Percentiles rank a stretch among this genome's conserved stretches.
Conservation (phyloP, 2,888 invertebrate genomes). For the Andricus curvator region DNA sequence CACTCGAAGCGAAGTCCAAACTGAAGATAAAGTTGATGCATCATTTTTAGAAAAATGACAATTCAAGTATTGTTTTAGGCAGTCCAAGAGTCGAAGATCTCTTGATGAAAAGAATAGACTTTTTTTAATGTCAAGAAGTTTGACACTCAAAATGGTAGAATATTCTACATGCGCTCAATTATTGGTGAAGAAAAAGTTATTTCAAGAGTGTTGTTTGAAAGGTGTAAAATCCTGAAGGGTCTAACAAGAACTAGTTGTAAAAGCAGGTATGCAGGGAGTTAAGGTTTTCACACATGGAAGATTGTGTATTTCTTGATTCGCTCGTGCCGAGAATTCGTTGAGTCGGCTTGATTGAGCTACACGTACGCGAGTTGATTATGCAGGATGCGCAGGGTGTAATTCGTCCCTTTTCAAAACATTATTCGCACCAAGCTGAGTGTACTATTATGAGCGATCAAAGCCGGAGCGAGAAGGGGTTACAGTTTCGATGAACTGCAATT, state of each 20-base stretch:
- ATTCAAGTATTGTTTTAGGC: too few species aligned
- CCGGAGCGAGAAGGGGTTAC: slow-evolving; percentile 5
- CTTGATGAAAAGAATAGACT: too few species aligned
- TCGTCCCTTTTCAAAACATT: slow-evolving; percentile 18
- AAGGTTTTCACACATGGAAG: slow-evolving; percentile 4
- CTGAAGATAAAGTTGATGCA: too few species aligned
- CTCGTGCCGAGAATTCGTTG: slow-evolving; percentile 14
- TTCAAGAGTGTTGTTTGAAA: background rate
- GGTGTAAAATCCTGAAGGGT: background rate
- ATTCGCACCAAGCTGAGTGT: slow-evolving; percentile 6
- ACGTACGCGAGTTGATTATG: slow-evolving; percentile 18
- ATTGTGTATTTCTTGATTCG: slow-evolving; percentile 12
- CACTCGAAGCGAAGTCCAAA: too few species aligned
- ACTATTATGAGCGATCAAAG: slow-evolving; percentile 20
- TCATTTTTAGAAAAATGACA: too few species aligned
- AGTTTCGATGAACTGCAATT: slow-evolving; percentile 17
- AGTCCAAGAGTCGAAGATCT: too few species aligned
- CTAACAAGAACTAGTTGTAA: slow-evolving; percentile 19
- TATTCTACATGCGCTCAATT: too few species aligned
- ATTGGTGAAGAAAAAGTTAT: background rate
- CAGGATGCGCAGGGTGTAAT: slow-evolving; percentile 15
- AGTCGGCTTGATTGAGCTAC: slow-evolving; percentile 15
- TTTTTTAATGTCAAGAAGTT: too few species aligned
- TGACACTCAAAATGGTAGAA: too few species aligned
- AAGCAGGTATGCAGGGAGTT: slow-evolving; percentile 15